A percentile compares a stretch with the other conserved stretches of the same genome.
Evolutionary conservation across 2,113 vertebrate species (phyloP).

Genomic region (Bombycilla garrulus): DNA sequence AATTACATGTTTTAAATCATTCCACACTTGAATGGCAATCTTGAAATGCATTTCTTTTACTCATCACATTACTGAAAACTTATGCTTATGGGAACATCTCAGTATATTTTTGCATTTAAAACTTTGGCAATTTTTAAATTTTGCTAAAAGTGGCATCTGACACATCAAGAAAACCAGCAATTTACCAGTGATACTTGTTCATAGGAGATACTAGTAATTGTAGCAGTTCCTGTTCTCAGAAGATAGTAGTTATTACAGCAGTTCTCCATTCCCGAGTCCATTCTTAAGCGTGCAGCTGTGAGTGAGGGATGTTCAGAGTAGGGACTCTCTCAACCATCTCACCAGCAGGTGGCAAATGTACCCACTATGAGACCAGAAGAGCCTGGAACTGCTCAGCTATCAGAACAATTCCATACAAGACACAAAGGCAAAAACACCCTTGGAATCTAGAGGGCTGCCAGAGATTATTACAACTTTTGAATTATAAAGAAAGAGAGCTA

Average conservation of each 20-base stretch:
- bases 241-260: neutral
- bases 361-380: conserved; percentile 10
- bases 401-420: neutral
- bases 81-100: neutral
- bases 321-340: neutral
- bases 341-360: conserved; percentile 55
- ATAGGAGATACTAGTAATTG: neutral
- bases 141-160: neutral
- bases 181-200: conserved; percentile 1
- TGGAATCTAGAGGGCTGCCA: neutral
- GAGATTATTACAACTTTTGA: neutral
- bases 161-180: neutral
- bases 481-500: neutral
- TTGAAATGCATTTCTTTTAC: neutral
- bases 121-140: neutral
- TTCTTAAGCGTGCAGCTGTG: neutral
- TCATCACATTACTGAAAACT: neutral
- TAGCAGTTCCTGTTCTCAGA: neutral
- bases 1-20: neutral
- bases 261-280: neutral
- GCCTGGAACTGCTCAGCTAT: conserved; percentile 10
- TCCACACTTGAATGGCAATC: neutral
- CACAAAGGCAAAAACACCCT: neutral
- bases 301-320: neutral
- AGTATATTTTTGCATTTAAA: neutral